phyloP scores from a whole-genome alignment of 2,113 vertebrate species.

The Egretta garzetta region DNA sequence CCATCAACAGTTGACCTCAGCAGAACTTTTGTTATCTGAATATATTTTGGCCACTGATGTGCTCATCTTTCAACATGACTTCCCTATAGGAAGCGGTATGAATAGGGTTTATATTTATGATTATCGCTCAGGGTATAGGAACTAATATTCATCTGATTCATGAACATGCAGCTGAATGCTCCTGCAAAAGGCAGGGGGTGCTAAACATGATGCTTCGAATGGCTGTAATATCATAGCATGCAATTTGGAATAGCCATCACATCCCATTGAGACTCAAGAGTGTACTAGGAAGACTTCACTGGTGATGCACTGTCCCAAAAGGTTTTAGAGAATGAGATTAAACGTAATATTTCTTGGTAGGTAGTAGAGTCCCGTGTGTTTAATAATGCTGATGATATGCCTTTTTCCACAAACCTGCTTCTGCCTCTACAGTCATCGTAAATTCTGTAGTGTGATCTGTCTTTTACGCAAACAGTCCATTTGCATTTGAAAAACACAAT shows the following conservation, averaged over 20 bases:
- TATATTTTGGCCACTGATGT: not conserved
- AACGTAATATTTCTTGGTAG: not conserved
- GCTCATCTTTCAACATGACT: not conserved
- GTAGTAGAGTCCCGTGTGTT: not conserved
- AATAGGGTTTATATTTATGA: not conserved
- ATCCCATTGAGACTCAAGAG: not conserved
- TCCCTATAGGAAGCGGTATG: fast-evolving
- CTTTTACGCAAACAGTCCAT: not conserved
- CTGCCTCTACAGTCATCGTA: not conserved
- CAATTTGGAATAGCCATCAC: not conserved
- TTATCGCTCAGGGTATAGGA: not conserved
- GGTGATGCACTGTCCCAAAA: not conserved
- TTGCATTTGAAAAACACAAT: not conserved
- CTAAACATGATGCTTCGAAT: not conserved
- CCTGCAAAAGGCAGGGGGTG: not conserved
- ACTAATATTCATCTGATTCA: not conserved
- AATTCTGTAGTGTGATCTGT: not conserved
- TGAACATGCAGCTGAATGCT: not conserved
- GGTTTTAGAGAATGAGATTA: not conserved
- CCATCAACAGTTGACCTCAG: not conserved
- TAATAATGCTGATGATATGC: not conserved
- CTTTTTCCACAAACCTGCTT: not conserved
- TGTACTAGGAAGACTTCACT: not conserved
- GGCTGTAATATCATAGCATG: not conserved
- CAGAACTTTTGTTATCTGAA: not conserved